phyloP scores from a whole-genome alignment of 2,113 vertebrate genomes.

The Brienomyrus brachyistius region DNA sequence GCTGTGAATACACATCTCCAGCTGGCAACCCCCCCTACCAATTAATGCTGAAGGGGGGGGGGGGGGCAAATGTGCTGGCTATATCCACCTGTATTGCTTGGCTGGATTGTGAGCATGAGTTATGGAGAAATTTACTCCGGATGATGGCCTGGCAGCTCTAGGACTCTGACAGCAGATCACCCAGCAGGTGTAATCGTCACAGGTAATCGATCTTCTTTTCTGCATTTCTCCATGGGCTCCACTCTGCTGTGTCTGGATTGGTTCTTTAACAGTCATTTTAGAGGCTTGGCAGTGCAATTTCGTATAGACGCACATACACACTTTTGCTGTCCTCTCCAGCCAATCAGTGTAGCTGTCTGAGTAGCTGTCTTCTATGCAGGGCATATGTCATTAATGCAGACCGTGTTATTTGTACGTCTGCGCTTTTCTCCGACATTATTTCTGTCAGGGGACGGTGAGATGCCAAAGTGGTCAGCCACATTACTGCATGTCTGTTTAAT shows the following conservation, averaged over 20 bases:
- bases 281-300: not conserved
- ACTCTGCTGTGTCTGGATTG: not conserved
- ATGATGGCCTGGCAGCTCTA: not conserved
- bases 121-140: not conserved
- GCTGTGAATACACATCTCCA: not conserved
- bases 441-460: not conserved
- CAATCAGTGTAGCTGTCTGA: no score
- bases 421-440: not conserved
- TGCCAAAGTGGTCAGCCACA: not conserved
- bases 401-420: not conserved
- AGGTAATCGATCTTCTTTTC: not conserved
- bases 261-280: not conserved
- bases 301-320: not conserved
- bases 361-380: not conserved
- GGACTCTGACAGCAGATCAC: not conserved
- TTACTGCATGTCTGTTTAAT: slow-evolving; percentile 8
- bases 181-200: not conserved
- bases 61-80: not conserved
- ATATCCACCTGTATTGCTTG: not conserved
- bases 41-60: not conserved
- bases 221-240: not conserved
- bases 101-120: not conserved
- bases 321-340: not conserved
- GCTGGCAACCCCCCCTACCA: not conserved
- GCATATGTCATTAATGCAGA: not conserved